Evolutionary conservation across 2,113 vertebrate genomes (phyloP).

Genomic region (Oreochromis spilurus): DNA sequence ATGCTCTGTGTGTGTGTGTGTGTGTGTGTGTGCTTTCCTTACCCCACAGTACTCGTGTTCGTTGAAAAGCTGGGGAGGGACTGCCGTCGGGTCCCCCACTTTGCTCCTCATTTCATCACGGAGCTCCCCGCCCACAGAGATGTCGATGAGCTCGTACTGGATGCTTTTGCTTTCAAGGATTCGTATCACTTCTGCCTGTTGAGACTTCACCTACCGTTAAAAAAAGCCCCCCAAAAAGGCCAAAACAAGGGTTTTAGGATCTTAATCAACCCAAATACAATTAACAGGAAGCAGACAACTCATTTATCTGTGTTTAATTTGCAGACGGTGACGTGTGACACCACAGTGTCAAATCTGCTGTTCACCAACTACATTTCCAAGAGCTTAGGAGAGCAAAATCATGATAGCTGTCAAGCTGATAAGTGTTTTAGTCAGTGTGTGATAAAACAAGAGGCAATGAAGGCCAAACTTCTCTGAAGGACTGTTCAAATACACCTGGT

Average conservation of each 20-base stretch:
- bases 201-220: slow-evolving; percentile 85
- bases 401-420: neutral
- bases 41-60: slow-evolving; percentile 95
- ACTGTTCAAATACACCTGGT: neutral
- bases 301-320: neutral
- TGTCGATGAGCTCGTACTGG: slow-evolving; percentile 88
- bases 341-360: neutral
- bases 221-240: neutral
- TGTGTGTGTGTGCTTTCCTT: slow-evolving; percentile 33
- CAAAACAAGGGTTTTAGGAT: neutral
- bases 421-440: neutral
- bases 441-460: neutral
- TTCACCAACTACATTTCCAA: neutral
- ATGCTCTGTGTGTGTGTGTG: too few species aligned
- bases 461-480: neutral
- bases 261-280: neutral
- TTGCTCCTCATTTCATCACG: slow-evolving; percentile 89
- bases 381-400: neutral
- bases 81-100: slow-evolving; percentile 83
- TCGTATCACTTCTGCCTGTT: slow-evolving; percentile 87
- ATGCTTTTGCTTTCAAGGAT: slow-evolving; percentile 92
- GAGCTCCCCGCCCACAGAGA: slow-evolving; percentile 84
- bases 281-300: neutral
- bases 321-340: neutral
- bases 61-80: slow-evolving; percentile 93